These are phyloP conservation scores for Trachops cirrhosus DNA, from an alignment of 2,797 vertebrate species.

Conservation along the genomic window DNA sequence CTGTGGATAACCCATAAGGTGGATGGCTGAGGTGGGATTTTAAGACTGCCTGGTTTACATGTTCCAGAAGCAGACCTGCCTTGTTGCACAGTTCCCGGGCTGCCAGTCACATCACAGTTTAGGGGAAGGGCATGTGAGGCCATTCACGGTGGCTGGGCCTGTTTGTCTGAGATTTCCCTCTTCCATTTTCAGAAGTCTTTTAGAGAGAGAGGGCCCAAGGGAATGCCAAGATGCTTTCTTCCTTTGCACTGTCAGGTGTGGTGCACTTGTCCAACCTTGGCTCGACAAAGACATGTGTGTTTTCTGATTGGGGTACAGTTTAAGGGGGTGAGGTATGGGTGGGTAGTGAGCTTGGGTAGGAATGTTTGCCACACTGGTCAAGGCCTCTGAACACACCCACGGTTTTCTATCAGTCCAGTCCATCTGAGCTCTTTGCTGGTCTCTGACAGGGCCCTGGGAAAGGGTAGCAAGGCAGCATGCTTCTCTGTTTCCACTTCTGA, in stretches of 20 bases:
- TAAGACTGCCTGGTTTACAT: not conserved
- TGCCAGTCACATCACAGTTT: not conserved
- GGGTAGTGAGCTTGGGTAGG: not conserved
- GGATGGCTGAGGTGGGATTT: not conserved
- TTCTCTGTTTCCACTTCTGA: not conserved
- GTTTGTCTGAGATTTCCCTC: not conserved
- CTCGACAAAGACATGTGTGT: not conserved
- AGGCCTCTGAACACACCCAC: not conserved
- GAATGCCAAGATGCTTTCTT: not conserved
- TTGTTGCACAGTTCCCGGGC: not conserved
- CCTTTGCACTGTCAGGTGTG: not conserved
- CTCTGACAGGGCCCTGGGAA: not conserved
- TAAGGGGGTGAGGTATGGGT: not conserved
- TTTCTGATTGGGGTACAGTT: not conserved
- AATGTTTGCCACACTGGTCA: not conserved
- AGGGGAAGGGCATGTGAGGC: not conserved
- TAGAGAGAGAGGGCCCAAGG: not conserved
- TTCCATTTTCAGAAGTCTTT: not conserved
- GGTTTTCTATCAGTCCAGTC: not conserved
- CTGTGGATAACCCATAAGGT: not conserved
- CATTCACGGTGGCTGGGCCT: fast-evolving
- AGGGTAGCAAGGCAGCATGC: not conserved
- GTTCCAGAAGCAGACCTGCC: not conserved
- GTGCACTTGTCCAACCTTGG: not conserved
- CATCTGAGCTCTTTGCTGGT: not conserved